These are phyloP conservation scores for Macropis europaea DNA, from an alignment of 2,888 invertebrate genomes.

Conservation along the genomic window DNA sequence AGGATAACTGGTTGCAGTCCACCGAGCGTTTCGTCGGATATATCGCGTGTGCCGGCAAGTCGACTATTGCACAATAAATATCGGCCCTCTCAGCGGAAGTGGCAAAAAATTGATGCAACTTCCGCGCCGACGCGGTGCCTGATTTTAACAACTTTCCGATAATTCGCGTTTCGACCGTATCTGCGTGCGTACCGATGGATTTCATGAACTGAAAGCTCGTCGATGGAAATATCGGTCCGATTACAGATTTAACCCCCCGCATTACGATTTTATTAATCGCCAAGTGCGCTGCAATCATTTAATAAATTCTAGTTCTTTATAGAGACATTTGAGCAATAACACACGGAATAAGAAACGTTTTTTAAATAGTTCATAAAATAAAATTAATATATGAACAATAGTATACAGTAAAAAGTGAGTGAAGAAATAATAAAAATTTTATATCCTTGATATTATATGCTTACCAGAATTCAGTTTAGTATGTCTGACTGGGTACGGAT, in stretches of 20 bases:
- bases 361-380: too few species aligned
- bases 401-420: too few species aligned
- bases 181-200: background rate
- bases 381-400: too few species aligned
- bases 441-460: too few species aligned
- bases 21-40: conserved; percentile 43
- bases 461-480: too few species aligned
- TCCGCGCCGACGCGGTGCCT: conserved; percentile 10
- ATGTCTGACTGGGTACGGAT: too few species aligned
- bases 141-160: conserved; percentile 43
- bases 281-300: too few species aligned
- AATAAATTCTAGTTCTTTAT: too few species aligned
- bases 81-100: conserved; percentile 38
- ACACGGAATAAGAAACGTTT: too few species aligned
- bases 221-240: conserved; percentile 20
- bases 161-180: conserved; percentile 7
- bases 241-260: conserved; percentile 16
- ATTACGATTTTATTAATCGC: too few species aligned
- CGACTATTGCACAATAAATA: conserved; percentile 54
- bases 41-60: conserved; percentile 31
- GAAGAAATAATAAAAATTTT: too few species aligned
- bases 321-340: too few species aligned
- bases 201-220: conserved; percentile 22
- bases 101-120: conserved; percentile 25
- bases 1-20: conserved; percentile 55